phyloP scores from a whole-genome alignment of 2,797 vertebrate genomes.

The Chrosomus eos region DNA sequence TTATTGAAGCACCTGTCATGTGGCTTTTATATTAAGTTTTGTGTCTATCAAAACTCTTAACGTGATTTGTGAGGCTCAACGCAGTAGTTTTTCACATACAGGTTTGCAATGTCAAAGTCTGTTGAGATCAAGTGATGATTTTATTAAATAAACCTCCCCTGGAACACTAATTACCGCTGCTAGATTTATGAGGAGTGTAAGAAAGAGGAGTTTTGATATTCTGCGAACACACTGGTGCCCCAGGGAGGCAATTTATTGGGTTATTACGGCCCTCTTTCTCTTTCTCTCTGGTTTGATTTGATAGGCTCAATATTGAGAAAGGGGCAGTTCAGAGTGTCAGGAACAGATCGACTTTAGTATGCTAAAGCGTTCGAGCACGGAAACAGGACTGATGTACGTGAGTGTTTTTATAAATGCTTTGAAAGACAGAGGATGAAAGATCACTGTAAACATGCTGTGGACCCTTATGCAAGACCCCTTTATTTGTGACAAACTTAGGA shows the following conservation, averaged over 20 bases:
- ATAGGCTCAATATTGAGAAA: conserved; percentile 10
- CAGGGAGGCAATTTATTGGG: conserved; percentile 53
- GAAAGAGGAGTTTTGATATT: conserved; percentile 47
- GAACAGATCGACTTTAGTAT: not conserved
- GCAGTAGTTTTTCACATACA: not conserved
- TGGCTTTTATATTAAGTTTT: conserved; percentile 42
- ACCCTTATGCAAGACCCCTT: not conserved
- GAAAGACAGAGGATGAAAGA: conserved; percentile 11
- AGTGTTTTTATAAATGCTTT: conserved; percentile 38
- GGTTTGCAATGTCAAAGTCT: conserved; percentile 9
- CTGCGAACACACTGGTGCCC: conserved; percentile 35
- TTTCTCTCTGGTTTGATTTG: conserved; percentile 12
- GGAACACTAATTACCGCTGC: conserved; percentile 43
- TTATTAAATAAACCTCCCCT: conserved; percentile 40
- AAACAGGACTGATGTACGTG: conserved; percentile 20
- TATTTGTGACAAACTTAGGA: not conserved
- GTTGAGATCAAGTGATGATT: conserved; percentile 46
- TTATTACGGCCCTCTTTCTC: conserved; percentile 27
- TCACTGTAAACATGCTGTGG: not conserved
- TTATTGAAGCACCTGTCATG: conserved; percentile 28
- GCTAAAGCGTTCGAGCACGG: not conserved
- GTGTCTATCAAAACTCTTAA: conserved; percentile 32
- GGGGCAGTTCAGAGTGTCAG: conserved; percentile 41
- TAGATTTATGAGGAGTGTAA: conserved; percentile 19
- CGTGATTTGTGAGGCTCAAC: conserved; percentile 24